Conservation (phyloP, 2,888 invertebrate genomes). For the Ectropis crepuscularia region DNA sequence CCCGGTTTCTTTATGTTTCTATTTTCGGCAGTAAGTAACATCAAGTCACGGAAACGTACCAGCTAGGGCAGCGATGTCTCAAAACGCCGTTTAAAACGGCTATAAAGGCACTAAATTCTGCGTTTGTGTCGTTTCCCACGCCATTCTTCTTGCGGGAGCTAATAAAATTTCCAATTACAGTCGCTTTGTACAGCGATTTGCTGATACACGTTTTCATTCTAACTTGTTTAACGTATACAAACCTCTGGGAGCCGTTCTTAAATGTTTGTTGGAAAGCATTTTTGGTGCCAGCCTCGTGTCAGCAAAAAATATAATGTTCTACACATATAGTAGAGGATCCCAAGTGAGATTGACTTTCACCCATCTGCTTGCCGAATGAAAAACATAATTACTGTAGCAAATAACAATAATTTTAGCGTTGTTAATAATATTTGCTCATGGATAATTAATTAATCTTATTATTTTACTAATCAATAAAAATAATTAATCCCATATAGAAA, state of each 20-base stretch:
- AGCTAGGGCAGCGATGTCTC: constrained; percentile 36
- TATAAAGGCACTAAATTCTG: constrained; percentile 45
- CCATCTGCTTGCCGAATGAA: too few relatives aligned
- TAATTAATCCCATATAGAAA: too few relatives aligned
- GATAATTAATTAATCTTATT: too few relatives aligned
- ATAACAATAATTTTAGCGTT: too few relatives aligned
- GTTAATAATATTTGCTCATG: too few relatives aligned
- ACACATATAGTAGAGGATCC: too few relatives aligned
- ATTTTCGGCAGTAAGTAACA: constrained; percentile 8
- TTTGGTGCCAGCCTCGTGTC: background rate
- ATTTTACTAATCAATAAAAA: too few relatives aligned
- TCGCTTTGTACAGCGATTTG: constrained; percentile 22
- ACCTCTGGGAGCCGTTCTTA: background rate
- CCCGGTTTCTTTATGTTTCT: too few relatives aligned
- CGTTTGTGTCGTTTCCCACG: constrained; percentile 31
- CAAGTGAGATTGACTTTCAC: too few relatives aligned
- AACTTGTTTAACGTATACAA: constrained; percentile 2
- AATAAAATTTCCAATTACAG: constrained; percentile 30
- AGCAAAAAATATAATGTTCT: background rate
- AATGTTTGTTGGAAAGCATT: background rate
- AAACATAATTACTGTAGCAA: too few relatives aligned
- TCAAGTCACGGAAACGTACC: constrained; percentile 29
- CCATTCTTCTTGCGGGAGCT: constrained; percentile 26
- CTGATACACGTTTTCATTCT: constrained; percentile 23
- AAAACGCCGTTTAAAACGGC: constrained; percentile 38